These are phyloP conservation scores for Characodon lateralis DNA, from an alignment of 2,797 vertebrate genomes.

Conservation along the genomic window DNA sequence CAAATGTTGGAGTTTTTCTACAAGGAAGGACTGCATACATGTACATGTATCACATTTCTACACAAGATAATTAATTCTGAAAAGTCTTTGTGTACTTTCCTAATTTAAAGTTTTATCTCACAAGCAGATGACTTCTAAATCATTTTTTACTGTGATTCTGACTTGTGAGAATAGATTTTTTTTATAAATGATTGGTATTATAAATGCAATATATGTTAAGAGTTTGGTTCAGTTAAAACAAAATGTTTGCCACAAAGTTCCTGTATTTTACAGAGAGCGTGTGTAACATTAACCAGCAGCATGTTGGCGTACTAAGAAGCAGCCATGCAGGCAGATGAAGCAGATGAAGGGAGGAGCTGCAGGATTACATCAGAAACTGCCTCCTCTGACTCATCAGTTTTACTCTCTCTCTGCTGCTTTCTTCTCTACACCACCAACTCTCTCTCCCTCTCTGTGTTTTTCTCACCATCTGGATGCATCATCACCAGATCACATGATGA, in stretches of 20 bases:
- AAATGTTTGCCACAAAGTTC: neutral
- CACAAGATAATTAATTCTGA: neutral
- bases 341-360: slow-evolving; percentile 42
- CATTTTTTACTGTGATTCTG: neutral
- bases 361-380: slow-evolving; percentile 67
- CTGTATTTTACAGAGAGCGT: neutral
- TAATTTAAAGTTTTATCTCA: neutral
- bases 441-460: slow-evolving; percentile 6
- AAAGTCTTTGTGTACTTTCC: neutral
- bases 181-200: neutral
- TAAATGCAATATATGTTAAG: neutral
- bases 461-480: slow-evolving; percentile 42
- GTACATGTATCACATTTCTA: neutral
- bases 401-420: slow-evolving; percentile 20
- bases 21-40: accelerated
- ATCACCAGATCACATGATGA: slow-evolving; percentile 50
- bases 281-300: neutral
- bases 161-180: neutral
- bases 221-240: neutral
- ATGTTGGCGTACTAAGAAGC: slow-evolving; percentile 31
- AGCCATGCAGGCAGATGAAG: slow-evolving; percentile 15
- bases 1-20: neutral
- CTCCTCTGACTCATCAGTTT: slow-evolving; percentile 68
- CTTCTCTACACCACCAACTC: neutral
- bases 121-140: neutral